Evolutionary conservation across 2,888 invertebrate genomes (phyloP), one percentile per base, ranked within the genome.

Genomic region (Erebia epiphron): DNA sequence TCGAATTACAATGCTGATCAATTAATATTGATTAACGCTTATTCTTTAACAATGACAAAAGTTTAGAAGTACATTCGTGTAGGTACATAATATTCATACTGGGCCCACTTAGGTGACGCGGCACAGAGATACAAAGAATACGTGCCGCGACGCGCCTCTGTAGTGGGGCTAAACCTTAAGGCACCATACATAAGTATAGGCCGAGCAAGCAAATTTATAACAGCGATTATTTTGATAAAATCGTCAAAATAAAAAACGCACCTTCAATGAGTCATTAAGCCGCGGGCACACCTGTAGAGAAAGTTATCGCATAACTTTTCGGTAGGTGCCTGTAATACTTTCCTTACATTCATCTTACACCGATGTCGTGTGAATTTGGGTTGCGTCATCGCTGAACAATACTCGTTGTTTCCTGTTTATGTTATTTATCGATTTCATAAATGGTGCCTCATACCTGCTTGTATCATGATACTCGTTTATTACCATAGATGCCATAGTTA

Each of bases 231-330:
- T 61, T 43, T 16, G 61, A 26, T 26, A 26, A 26, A 26, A 26
- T 26, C 26, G 26, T 26, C 26, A 4, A 2, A 26, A 3, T 1
- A 26, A 18, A 54, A 54, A 54, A 26, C 50, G 16, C 63, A 50
- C 63, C 63, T 63, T 46, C 52, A 73, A 50, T 74, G 69, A 74
- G 69, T 64, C 69, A 74, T 69, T 62, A 72, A 72, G 72, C 60
- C 64, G 68, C 65, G 70, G 69, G 49, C 74, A 72, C 74, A 72
- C 74, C 70, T 74, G 72, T 57, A 11, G 72, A 70, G 74, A 74
- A 74, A 74, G 74, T 67, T 46, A 56, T 50, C 52, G 63, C 70
- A 67, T 65, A 64, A 52, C 60, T 43, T 65, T 67, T 73, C n/a
- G 69, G 52, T 52, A 26, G 52, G 64, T 54, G 21, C 16, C n/a